phyloP scores from a whole-genome alignment of 2,113 vertebrate genomes.

The Dascyllus trimaculatus region DNA sequence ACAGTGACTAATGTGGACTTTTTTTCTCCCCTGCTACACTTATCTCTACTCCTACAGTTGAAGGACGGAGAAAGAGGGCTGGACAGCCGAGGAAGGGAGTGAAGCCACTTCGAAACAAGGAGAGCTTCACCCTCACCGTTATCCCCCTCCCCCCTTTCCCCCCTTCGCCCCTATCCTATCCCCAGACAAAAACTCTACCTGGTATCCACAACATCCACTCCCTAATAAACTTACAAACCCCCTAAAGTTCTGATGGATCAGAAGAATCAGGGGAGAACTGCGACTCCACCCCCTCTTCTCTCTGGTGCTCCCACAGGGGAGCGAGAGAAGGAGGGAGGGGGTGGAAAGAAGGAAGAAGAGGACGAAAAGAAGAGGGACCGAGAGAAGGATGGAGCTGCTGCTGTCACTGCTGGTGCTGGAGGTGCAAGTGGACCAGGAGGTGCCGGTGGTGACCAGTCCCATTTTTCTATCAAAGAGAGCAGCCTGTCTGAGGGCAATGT shows the following conservation, averaged over 20 bases:
- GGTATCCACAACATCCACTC: constrained; percentile 52
- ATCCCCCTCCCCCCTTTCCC: constrained; percentile 67
- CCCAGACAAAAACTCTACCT: constrained; percentile 65
- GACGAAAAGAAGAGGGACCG: constrained; percentile 84
- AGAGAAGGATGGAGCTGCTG: constrained; percentile 74
- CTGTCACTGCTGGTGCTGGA: constrained; percentile 45
- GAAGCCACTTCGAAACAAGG: constrained; percentile 68
- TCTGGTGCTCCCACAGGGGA: constrained; percentile 75
- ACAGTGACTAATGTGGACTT: constrained; percentile 60
- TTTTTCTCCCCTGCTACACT: constrained; percentile 21
- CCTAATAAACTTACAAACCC: constrained; percentile 42
- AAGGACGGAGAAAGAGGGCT: constrained; percentile 83
- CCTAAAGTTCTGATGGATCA: constrained; percentile 83
- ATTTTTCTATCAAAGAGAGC: constrained; percentile 96
- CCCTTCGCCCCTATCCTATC: constrained; percentile 50
- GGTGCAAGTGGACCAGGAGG: constrained; percentile 59
- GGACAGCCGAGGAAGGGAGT: constrained; percentile 70
- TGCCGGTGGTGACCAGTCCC: constrained; percentile 80
- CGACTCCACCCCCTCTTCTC: constrained; percentile 80
- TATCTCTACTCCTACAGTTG: constrained; percentile 66
- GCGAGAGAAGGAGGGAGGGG: constrained; percentile 83
- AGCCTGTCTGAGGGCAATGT: constrained; percentile 95
- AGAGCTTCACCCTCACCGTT: constrained; percentile 69
- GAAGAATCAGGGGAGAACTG: constrained; percentile 83
- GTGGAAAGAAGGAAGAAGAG: constrained; percentile 85